Base-by-base conservation (phyloP, 2,113 vertebrate genomes). In the Melanerpes aurifrons region DNA sequence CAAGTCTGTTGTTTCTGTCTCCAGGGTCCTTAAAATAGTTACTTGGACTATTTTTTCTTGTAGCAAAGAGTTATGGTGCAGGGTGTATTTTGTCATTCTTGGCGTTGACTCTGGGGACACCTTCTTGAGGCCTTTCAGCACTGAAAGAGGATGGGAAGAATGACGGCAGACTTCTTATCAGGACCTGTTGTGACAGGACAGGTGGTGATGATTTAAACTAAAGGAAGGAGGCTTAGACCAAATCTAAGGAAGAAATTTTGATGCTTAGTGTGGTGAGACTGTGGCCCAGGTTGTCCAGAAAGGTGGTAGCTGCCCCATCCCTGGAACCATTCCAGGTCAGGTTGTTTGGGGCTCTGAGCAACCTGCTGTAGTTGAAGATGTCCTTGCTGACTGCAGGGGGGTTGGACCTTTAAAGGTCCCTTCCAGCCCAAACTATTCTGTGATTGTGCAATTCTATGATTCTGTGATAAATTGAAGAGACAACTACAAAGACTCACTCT, bases 401-500 rank as follows among this genome's bases (percentile, higher is more conserved):
- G 9, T 58, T 58, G 29, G 17, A 31, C 29, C 48, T 50, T 50
- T 50, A 50, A 22, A 50, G 48, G 48, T 50, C 48, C 48, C 48
- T 20, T 50, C 21, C 48, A 50, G 22, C 20, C 48, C 48, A 50
- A 21, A 50, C 20, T 10, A 10, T 22, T 50, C 48, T 50, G 48
- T 50, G 48, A 50, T 22, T 50, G 20, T 50, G 48, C 21, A 50
- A 50, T 50, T 50, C 20, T 21, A 50, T 50, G 48, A 50, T 11
- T 50, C 48, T 21, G 9, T 50, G 48, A 50, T 50, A 50, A 50
- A 22, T 45, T 20, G 37, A 43, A 31, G 32, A 28, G 50, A 15
- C 15, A 14, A 5, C 29, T 16, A 37, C 29, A 2, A n/a, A 20
- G 22, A n/a, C 15, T 37, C 0, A 0, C 5, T 53, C 7, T n/a